Percentiles rank a stretch among this genome's conserved stretches.
Evolutionary conservation across 2,888 invertebrate species (phyloP).

Genomic region (Drosophila ustulata): DNA sequence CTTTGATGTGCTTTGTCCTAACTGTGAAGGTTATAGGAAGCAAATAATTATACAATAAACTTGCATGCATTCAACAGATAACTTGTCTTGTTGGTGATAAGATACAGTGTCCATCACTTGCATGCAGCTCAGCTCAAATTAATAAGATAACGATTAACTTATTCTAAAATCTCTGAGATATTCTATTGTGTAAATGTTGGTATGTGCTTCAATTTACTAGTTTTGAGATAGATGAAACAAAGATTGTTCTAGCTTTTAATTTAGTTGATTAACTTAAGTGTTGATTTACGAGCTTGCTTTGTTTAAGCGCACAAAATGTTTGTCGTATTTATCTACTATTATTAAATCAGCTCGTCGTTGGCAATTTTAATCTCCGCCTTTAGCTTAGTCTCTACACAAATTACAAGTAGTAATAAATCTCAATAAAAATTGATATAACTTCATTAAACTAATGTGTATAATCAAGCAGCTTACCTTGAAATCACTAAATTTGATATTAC

Average conservation of each 20-base stretch:
- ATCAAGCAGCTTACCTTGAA: not conserved
- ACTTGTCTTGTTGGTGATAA: not conserved
- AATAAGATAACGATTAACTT: constrained; percentile 8
- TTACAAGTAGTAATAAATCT: not conserved
- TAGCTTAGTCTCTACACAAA: not conserved
- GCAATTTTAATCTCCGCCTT: not conserved
- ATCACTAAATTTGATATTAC: not conserved
- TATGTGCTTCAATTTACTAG: constrained; percentile 7
- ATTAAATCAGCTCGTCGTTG: constrained; percentile 6
- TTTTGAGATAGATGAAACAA: constrained; percentile 6
- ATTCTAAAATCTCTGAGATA: constrained; percentile 7
- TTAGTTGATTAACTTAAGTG: constrained; percentile 6
- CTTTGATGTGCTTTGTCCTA: constrained; percentile 3
- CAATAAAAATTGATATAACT: not conserved
- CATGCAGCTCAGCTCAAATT: not conserved
- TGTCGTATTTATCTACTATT: constrained; percentile 3
- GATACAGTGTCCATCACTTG: not conserved
- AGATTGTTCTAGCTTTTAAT: constrained; percentile 5
- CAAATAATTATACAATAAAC: not conserved
- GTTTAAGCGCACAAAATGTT: not conserved
- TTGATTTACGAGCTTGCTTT: not conserved
- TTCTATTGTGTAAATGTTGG: constrained; percentile 8
- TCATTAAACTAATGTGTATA: not conserved
- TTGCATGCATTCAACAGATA: not conserved
- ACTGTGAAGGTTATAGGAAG: not conserved